Evolutionary conservation across 1,140 invertebrate genomes (phyloP).

Genomic region (Daktulosphaira vitifoliae): DNA sequence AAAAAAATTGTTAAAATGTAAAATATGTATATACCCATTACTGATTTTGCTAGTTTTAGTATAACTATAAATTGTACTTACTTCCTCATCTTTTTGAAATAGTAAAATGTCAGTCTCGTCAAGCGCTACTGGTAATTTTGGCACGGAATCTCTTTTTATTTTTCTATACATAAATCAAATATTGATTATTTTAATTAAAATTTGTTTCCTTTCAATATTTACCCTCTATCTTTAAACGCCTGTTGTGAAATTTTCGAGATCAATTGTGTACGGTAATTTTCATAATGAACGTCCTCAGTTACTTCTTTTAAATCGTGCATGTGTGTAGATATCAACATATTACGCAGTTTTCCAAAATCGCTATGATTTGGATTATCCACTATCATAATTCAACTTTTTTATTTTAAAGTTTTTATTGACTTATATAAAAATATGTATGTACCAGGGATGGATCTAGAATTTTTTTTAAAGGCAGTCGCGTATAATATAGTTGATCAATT

Average conservation of each 20-base stretch:
- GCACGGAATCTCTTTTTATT: conserved; percentile 72
- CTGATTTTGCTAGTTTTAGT: too few relatives aligned
- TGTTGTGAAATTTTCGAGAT: conserved; percentile 83
- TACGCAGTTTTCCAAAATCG: conserved; percentile 92
- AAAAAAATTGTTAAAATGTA: too few relatives aligned
- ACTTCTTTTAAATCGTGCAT: conserved; percentile 94
- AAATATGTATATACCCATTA: too few relatives aligned
- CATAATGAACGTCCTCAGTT: conserved; percentile 90
- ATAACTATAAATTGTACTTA: conserved; percentile 45
- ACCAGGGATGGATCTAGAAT: too few relatives aligned
- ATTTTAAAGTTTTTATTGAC: too few relatives aligned
- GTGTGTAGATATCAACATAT: conserved; percentile 92
- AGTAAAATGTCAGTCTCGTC: conserved; percentile 77
- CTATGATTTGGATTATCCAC: conserved; percentile 96
- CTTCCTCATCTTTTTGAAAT: conserved; percentile 88
- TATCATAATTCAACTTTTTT: too few relatives aligned
- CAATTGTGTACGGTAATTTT: conserved; percentile 87
- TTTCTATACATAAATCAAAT: conserved; percentile 53
- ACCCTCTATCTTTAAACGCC: conserved; percentile 62
- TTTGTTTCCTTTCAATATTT: not conserved
- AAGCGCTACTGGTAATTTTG: conserved; percentile 62
- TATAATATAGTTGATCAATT: not conserved
- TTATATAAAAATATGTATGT: too few relatives aligned
- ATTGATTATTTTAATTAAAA: not conserved
- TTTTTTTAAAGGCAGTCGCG: too few relatives aligned